Conservation (phyloP, 2,797 vertebrate species). For the Pelochelys cantorii region DNA sequence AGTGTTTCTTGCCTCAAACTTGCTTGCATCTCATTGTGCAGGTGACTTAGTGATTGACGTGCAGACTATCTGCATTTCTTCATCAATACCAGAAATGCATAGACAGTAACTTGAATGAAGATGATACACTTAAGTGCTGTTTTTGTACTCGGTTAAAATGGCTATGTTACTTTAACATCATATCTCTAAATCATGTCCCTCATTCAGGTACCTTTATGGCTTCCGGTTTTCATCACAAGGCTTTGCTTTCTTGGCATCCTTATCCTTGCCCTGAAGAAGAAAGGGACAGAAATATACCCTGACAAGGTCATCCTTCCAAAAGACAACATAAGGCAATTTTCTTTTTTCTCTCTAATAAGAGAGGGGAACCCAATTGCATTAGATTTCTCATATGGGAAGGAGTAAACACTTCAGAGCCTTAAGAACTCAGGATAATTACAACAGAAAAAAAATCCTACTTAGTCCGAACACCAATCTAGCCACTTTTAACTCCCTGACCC, state of each 20-base stretch:
- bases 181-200: neutral
- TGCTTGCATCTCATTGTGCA: slow-evolving; percentile 31
- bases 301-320: neutral
- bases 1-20: slow-evolving; percentile 1
- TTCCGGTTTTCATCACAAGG: fast-evolving
- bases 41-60: neutral
- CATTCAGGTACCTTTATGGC: neutral
- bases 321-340: neutral
- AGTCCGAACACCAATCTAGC: slow-evolving; percentile 26
- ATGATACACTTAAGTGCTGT: neutral
- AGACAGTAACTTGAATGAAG: neutral
- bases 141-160: neutral
- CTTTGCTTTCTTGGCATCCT: neutral
- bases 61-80: neutral
- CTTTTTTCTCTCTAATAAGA: neutral
- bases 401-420: slow-evolving; percentile 42
- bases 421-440: slow-evolving; percentile 63
- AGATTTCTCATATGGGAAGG: slow-evolving; percentile 24
- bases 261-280: neutral
- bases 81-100: slow-evolving; percentile 21
- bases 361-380: neutral
- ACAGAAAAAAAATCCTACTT: neutral
- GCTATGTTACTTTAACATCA: neutral
- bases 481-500: neutral
- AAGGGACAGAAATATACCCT: neutral